A percentile compares a stretch with the other conserved stretches of the same genome.
phyloP scores from a whole-genome alignment of 2,888 invertebrate species.

The Alviniconcha strummeri region DNA sequence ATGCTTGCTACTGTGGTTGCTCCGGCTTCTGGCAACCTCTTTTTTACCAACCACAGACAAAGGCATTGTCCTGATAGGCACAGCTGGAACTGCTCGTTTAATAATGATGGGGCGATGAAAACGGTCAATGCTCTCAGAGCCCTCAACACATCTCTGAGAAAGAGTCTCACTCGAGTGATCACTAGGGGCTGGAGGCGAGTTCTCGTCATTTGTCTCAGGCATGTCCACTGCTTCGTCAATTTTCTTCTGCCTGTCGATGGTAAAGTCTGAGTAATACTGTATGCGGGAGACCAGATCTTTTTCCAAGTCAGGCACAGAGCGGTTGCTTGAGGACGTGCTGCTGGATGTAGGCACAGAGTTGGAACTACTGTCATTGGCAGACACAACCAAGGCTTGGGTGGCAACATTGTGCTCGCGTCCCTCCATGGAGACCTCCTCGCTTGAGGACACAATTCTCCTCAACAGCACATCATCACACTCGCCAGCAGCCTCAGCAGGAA shows the following conservation, averaged over 20 bases:
- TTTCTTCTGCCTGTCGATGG: slow-evolving; percentile 61
- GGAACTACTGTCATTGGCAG: not conserved
- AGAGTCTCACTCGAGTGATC: not conserved
- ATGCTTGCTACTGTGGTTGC: not conserved
- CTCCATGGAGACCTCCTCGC: no score
- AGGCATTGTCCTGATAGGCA: not conserved
- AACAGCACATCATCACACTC: not conserved
- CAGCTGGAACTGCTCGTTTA: not conserved
- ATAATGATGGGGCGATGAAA: not conserved
- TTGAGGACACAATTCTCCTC: no score
- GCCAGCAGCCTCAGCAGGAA: not conserved
- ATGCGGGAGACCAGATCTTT: slow-evolving; percentile 61
- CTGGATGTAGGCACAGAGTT: not conserved
- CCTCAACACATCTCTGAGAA: slow-evolving; percentile 36
- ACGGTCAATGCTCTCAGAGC: slow-evolving; percentile 17
- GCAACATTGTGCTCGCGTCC: no score
- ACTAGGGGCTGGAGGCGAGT: slow-evolving; percentile 10
- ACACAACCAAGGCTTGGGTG: no score
- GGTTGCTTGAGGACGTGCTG: slow-evolving; percentile 2
- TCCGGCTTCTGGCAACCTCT: not conserved
- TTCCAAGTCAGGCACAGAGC: slow-evolving; percentile 37
- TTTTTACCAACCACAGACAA: not conserved
- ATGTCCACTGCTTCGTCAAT: slow-evolving; percentile 44
- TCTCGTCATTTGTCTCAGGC: slow-evolving; percentile 4
- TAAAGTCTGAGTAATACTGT: slow-evolving; percentile 65